Percentiles rank a stretch among this genome's conserved stretches.
phyloP scores from a whole-genome alignment of 2,888 invertebrate species.

The Formica aserva region DNA sequence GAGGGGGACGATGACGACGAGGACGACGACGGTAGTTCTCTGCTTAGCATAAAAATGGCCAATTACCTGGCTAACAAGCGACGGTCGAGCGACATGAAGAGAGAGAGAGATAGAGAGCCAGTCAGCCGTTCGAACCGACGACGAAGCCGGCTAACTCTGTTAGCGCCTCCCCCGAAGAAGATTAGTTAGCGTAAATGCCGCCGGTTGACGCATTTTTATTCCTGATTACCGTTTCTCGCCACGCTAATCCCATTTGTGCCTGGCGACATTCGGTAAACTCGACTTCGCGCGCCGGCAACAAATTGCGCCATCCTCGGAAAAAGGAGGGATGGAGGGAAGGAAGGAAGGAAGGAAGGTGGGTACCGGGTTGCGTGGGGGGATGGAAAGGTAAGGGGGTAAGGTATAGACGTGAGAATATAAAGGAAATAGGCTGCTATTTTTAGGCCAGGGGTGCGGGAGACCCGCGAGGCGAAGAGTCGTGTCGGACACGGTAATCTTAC shows the following conservation, averaged over 20 bases:
- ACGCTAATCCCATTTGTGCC: conserved; percentile 78
- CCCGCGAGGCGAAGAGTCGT: not conserved
- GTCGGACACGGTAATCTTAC: not conserved
- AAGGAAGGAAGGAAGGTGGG: conserved; percentile 26
- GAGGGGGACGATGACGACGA: not conserved
- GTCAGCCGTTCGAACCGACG: conserved; percentile 24
- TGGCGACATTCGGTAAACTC: conserved; percentile 75
- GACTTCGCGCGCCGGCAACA: conserved; percentile 59
- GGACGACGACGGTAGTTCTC: conserved; percentile 51
- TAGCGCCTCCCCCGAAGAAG: conserved; percentile 79
- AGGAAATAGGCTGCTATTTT: conserved; percentile 38
- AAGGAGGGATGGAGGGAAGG: conserved; percentile 38
- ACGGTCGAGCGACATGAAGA: conserved; percentile 65
- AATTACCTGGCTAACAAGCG: conserved; percentile 82
- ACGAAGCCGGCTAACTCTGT: conserved; percentile 76
- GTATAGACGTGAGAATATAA: conserved; percentile 23
- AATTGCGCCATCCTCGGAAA: conserved; percentile 38
- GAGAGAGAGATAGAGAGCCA: not conserved
- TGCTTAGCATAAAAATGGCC: conserved; percentile 84
- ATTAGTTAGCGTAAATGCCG: conserved; percentile 84
- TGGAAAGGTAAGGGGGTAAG: not conserved
- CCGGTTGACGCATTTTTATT: conserved; percentile 83
- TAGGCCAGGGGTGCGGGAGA: conserved; percentile 5
- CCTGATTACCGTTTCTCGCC: conserved; percentile 83
- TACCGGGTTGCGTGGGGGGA: not conserved